These are phyloP conservation scores for Nothoprocta perdicaria DNA, from an alignment of 2,113 vertebrate genomes.

Conservation along the genomic window DNA sequence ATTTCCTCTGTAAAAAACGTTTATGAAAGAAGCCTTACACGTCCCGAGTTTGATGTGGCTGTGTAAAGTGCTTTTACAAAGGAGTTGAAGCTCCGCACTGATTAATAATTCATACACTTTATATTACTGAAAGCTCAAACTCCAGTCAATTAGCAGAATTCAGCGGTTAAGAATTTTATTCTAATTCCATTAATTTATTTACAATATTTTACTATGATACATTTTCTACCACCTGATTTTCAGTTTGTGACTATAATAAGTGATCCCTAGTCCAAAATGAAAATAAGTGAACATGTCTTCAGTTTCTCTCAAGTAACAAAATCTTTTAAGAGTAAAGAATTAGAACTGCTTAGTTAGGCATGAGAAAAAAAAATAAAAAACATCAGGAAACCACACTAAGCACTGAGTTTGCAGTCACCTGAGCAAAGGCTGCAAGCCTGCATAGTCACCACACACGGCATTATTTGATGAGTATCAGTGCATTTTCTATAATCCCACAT, in stretches of 20 bases:
- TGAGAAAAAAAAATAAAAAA: neutral
- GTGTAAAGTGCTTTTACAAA: neutral
- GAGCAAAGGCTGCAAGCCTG: neutral
- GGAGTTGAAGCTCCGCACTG: neutral
- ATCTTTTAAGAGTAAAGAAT: neutral
- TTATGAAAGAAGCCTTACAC: neutral
- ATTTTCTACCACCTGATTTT: neutral
- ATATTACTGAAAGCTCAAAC: neutral
- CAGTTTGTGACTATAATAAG: neutral
- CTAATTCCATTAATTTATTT: neutral
- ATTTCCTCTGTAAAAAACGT: neutral
- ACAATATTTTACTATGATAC: neutral
- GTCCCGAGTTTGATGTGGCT: neutral
- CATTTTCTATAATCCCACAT: neutral
- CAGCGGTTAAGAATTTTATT: neutral
- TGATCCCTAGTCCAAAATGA: neutral
- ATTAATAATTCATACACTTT: neutral
- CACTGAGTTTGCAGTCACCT: neutral
- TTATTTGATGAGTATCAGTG: neutral
- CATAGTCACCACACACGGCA: neutral
- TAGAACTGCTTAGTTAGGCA: neutral
- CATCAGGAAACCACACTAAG: neutral
- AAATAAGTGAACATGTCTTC: neutral
- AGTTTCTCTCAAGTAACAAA: neutral
- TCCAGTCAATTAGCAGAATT: neutral